Conservation (phyloP, 1,140 invertebrate species). For the Daktulosphaira vitifoliae region DNA sequence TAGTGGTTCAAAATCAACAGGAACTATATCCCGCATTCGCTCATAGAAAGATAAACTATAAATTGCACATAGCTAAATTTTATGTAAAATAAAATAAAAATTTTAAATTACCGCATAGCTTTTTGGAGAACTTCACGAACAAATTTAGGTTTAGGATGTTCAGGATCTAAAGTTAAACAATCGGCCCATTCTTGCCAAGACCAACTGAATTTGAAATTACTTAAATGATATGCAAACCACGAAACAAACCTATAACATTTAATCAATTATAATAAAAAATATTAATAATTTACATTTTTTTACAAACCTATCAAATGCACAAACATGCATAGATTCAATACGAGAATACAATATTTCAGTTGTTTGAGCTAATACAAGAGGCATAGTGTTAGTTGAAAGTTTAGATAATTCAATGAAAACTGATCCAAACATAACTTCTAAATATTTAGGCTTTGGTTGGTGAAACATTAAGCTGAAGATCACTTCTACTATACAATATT, state of each 20-base stretch:
- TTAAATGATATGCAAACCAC: constrained; percentile 98
- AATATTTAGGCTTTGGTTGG: constrained; percentile 74
- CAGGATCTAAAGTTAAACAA: constrained; percentile 71
- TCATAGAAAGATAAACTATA: constrained; percentile 89
- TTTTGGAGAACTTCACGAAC: constrained; percentile 86
- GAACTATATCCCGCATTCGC: constrained; percentile 84
- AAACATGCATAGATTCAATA: constrained; percentile 93
- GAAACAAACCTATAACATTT: constrained; percentile 62
- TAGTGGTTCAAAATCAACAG: constrained; percentile 72
- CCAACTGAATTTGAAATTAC: constrained; percentile 99
- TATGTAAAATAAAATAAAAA: constrained; percentile 1
- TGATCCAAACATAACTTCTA: constrained; percentile 92
- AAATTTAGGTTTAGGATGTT: constrained; percentile 93
- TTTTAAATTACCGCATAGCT: constrained; percentile 61
- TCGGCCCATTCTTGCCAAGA: constrained; percentile 94
- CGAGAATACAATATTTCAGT: constrained; percentile 94
- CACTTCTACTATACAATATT: constrained; percentile 97
- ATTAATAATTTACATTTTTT: background rate
- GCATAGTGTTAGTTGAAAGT: constrained; percentile 90
- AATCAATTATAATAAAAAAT: background rate
- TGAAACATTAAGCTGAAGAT: constrained; percentile 91
- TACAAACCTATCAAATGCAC: constrained; percentile 80
- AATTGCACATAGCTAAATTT: constrained; percentile 38
- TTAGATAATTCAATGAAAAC: constrained; percentile 96
- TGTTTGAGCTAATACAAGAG: constrained; percentile 91